These are phyloP conservation scores for Cydia splendana DNA, from an alignment of 1,140 invertebrate species.

Conservation along the genomic window DNA sequence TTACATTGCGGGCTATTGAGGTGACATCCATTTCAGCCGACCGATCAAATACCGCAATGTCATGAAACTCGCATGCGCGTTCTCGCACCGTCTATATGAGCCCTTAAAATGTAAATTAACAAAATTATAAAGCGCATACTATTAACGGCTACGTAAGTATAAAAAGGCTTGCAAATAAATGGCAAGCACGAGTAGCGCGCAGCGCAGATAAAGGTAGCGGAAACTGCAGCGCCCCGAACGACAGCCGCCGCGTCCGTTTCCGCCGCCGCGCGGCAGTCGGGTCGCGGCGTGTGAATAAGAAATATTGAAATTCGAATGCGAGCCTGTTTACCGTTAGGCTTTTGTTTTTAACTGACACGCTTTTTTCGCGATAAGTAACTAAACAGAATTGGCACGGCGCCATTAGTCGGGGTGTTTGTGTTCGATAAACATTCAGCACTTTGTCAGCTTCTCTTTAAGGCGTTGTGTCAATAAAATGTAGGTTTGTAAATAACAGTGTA, in stretches of 20 bases:
- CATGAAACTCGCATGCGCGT: no score
- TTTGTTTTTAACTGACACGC: slow-evolving; percentile 10
- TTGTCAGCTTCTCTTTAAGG: neutral
- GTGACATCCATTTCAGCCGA: no score
- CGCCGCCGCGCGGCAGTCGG: neutral
- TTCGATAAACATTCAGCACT: slow-evolving; percentile 7
- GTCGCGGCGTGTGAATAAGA: slow-evolving; percentile 16
- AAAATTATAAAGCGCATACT: neutral
- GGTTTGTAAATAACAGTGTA: neutral
- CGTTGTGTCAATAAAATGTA: neutral
- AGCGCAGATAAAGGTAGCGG: slow-evolving; percentile 9
- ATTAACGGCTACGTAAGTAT: neutral
- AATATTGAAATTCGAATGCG: slow-evolving; percentile 15
- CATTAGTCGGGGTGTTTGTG: slow-evolving; percentile 1
- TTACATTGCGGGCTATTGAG: no score
- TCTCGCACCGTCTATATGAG: no score
- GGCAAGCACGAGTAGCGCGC: neutral
- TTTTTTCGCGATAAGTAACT: slow-evolving; percentile 1
- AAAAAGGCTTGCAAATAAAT: neutral
- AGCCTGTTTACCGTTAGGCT: slow-evolving; percentile 7
- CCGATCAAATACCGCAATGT: no score
- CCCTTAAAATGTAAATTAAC: no score
- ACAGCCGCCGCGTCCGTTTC: slow-evolving; percentile 16
- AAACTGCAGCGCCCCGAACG: neutral
- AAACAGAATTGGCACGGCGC: neutral